Evolutionary conservation across 53 echinoderm and acorn worm species (phyloP), one percentile per base, ranked within the genome.

Genomic region (Holothuria scabra): DNA sequence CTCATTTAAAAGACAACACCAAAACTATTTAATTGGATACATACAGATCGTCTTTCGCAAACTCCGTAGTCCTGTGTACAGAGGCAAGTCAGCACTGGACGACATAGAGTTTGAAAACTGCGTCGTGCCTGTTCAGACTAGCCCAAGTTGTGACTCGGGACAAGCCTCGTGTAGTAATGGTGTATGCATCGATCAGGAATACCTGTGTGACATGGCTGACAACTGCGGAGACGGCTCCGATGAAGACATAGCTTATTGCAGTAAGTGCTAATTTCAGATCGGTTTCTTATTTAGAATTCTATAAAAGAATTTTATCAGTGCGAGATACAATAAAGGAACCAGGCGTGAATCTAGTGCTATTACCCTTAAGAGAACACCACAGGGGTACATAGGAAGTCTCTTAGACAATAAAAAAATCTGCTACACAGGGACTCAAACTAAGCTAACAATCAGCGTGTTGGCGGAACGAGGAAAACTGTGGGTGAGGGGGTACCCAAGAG

Each of bases 11-110:
- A 52, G 11, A 18, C 52, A 52, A 74, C 4, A 14, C n/a, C 31
- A 74, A 31, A 12, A 74, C 13, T 70, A 6, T 37, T 29, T 26
- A 46, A 0, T 44, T 56, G 19, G 35, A 30, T 30, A 49, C 52
- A 67, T 10, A 14, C 70, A 93, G 93, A 44, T 93, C 6, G 86
- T 84, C 46, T 83, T 93, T 66, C 79, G 84, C 13, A 93, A 93
- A 64, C 87, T 87, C 46, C 90, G 90, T 19, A 93, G 86, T 60
- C 52, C 86, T 57, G 62, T 89, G 57, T 93, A 87, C 82, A 84
- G 87, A 66, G 93, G 93, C n/a, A 90, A 87, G 84, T 88, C 90
- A 1, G 91, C 93, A 4, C 16, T 93, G 14, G 93, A 93, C 65
- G 93, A 93, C 70, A 76, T 93, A 12, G 72, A 80, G 19, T 93